phyloP scores from a whole-genome alignment of 2,113 vertebrate species.

The Stigmatopora nigra region DNA sequence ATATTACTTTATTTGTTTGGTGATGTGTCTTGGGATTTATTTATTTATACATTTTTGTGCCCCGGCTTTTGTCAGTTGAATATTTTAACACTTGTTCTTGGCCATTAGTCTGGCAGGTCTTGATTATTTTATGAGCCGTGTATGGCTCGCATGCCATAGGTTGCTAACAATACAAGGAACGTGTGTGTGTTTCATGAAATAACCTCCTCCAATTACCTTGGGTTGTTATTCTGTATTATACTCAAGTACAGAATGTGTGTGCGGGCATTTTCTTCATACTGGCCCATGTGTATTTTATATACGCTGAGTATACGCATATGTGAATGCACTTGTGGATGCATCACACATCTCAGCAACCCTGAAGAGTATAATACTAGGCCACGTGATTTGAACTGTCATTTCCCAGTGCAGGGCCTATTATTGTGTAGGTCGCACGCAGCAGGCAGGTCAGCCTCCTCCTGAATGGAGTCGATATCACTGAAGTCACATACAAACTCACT shows the following conservation, averaged over 20 bases:
- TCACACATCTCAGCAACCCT: conserved; percentile 35
- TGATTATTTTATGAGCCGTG: not conserved
- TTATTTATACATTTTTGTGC: no score
- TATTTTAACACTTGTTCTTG: no score
- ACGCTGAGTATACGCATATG: not conserved
- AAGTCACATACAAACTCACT: conserved; percentile 20
- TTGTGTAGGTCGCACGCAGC: conserved; percentile 58
- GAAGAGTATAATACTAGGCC: conserved; percentile 64
- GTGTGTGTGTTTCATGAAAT: not conserved
- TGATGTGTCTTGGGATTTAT: no score
- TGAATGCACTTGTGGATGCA: not conserved
- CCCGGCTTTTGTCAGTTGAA: no score
- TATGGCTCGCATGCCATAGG: not conserved
- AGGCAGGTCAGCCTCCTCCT: conserved; percentile 49
- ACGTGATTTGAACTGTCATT: conserved; percentile 61
- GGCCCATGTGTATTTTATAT: not conserved
- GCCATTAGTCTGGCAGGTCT: not conserved
- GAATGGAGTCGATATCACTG: conserved; percentile 42
- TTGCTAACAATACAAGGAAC: not conserved
- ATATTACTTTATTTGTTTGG: no score
- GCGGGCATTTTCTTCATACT: not conserved
- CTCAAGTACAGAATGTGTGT: not conserved
- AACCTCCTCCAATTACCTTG: not conserved
- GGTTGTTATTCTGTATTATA: not conserved
- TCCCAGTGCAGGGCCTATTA: conserved; percentile 51